Base-by-base conservation (phyloP, 2,888 invertebrate genomes). In the Tetheella fluctuosa region DNA sequence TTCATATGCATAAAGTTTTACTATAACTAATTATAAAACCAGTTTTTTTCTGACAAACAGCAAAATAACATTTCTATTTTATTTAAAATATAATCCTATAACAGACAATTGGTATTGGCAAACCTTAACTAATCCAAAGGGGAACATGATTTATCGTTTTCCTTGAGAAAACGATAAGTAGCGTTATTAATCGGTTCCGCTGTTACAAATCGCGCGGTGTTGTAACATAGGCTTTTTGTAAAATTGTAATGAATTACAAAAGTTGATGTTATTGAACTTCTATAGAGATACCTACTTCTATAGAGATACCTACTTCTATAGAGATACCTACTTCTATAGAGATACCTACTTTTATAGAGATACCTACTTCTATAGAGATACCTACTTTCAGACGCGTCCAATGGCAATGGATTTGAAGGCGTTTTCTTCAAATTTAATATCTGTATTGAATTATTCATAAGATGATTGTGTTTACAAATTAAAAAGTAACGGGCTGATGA, bases 401-500 rank as follows among this genome's bases (percentile, higher is more conserved):
- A 48, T 48, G 48, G 20, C 48, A 48, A 48, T 20, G n/a, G 48
- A 20, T 48, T 2, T 48, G 10, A 20, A 20, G 17, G 10, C 20
- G 3, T 48, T 42, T 48, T 48, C 48, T 20, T 48, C 2, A 48
- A 48, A 48, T 48, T 48, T 48, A 20, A 48, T 20, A 48, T 48
- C 20, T 48, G 20, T 20, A 17, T 48, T 48, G 17, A 48, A 48
- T 48, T 48, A 48, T 48, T 48, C 48, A 48, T 48, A 48, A 48
- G n/a, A 5, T 5, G 48, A 20, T 20, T 20, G 48, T 48, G 48
- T 48, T 48, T 2, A 20, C 7, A 48, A 20, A 48, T 48, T 48
- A 48, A 48, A 48, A 48, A 48, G 48, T 48, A 48, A 10, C 48
- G 48, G 20, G 20, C 20, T 48, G 48, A 48, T 48, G 48, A 48